phyloP scores from a whole-genome alignment of 1,140 invertebrate species.

The Magallana angulata region DNA sequence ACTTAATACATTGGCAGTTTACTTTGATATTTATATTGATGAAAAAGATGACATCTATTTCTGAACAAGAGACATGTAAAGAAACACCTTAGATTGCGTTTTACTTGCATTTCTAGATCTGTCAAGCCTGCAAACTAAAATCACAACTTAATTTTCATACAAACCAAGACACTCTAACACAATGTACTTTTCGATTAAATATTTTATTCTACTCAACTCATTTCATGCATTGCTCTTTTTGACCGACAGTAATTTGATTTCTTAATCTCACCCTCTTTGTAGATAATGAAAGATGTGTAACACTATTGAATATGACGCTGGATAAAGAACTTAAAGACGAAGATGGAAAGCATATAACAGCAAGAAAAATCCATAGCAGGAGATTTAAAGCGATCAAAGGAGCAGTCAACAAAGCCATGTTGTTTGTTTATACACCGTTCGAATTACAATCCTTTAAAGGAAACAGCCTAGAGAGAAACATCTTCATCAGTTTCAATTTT shows the following conservation, averaged over 20 bases:
- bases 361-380: neutral
- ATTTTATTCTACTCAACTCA: too few species aligned
- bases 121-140: too few species aligned
- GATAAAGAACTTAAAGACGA: slow-evolving; percentile 22
- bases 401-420: slow-evolving; percentile 4
- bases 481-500: slow-evolving; percentile 7
- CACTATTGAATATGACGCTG: neutral
- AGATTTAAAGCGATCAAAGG: neutral
- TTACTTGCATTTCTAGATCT: too few species aligned
- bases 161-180: too few species aligned
- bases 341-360: neutral
- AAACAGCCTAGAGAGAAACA: slow-evolving; percentile 9
- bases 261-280: too few species aligned
- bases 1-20: neutral
- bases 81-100: too few species aligned
- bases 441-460: slow-evolving; percentile 15
- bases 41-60: too few species aligned
- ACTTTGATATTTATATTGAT: too few species aligned
- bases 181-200: too few species aligned
- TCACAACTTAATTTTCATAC: too few species aligned
- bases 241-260: neutral
- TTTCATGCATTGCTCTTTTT: neutral
- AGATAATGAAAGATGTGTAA: slow-evolving; percentile 28
- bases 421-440: slow-evolving; percentile 7
- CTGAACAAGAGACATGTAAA: too few species aligned